These are phyloP conservation scores for Schlechtendalia chinensis DNA, from an alignment of 1,140 invertebrate genomes.

Conservation along the genomic window DNA sequence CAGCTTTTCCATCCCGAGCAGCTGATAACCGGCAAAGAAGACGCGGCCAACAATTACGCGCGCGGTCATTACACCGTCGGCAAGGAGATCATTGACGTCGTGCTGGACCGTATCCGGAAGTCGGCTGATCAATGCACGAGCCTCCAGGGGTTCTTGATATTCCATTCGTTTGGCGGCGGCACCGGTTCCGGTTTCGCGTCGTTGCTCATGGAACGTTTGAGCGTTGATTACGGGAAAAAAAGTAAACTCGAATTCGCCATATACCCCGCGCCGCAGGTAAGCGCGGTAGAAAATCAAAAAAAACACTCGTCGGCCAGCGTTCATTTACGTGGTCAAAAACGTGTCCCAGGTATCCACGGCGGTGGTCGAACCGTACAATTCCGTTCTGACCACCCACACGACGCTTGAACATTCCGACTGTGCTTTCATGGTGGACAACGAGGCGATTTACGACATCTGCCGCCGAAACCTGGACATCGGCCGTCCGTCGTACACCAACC, in stretches of 20 bases:
- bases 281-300: constrained; percentile 52
- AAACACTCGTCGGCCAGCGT: too few species aligned
- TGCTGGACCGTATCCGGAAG: constrained; percentile 75
- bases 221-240: constrained; percentile 86
- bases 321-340: background rate
- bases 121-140: constrained; percentile 84
- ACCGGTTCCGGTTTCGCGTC: constrained; percentile 87
- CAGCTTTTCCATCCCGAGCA: constrained; percentile 85
- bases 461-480: constrained; percentile 83
- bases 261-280: constrained; percentile 79
- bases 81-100: constrained; percentile 80
- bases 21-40: constrained; percentile 82
- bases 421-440: constrained; percentile 87
- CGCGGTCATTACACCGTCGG: constrained; percentile 89
- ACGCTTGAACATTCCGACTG: constrained; percentile 82
- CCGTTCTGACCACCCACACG: constrained; percentile 76
- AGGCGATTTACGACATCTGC: constrained; percentile 91
- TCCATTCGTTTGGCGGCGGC: constrained; percentile 86
- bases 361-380: constrained; percentile 88
- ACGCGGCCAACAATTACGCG: constrained; percentile 86
- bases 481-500: constrained; percentile 76
- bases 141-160: constrained; percentile 83
- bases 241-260: constrained; percentile 86
- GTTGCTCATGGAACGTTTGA: constrained; percentile 83
- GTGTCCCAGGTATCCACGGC: constrained; percentile 71